Percentiles rank a stretch among this genome's conserved stretches.
Evolutionary conservation across 2,113 vertebrate species (phyloP).

Genomic region (Nycticebus coucang): DNA sequence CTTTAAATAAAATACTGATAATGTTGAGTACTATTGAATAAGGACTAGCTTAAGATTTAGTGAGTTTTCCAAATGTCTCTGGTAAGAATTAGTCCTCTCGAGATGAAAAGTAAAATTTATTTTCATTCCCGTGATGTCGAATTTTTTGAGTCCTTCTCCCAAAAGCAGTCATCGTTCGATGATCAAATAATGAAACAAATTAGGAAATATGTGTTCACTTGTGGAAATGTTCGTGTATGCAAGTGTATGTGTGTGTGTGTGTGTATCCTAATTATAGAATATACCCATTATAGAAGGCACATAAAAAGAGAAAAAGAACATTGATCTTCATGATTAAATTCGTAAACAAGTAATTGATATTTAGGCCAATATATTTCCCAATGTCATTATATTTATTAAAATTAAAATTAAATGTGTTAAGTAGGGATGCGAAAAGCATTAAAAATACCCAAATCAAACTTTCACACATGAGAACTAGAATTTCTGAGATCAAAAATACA

Average conservation of each 20-base stretch:
- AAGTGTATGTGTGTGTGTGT: not conserved
- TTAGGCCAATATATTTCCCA: not conserved
- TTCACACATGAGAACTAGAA: conserved; percentile 17
- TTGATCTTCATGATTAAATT: not conserved
- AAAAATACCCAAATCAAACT: not conserved
- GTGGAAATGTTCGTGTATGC: not conserved
- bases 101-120: not conserved
- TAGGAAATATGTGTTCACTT: not conserved
- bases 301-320: not conserved
- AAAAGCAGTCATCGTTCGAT: not conserved
- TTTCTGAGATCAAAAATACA: not conserved
- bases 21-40: not conserved
- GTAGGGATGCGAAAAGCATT: not conserved
- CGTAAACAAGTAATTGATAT: not conserved
- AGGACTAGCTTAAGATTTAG: not conserved
- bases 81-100: not conserved
- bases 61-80: not conserved
- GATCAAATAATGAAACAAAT: conserved; percentile 47
- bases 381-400: not conserved
- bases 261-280: not conserved
- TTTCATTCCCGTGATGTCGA: not conserved
- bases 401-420: not conserved
- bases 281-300: not conserved
- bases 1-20: conserved; percentile 33
- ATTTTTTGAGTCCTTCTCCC: not conserved